Base-by-base conservation (phyloP, 2,888 invertebrate genomes). In the Athalia rosae region DNA sequence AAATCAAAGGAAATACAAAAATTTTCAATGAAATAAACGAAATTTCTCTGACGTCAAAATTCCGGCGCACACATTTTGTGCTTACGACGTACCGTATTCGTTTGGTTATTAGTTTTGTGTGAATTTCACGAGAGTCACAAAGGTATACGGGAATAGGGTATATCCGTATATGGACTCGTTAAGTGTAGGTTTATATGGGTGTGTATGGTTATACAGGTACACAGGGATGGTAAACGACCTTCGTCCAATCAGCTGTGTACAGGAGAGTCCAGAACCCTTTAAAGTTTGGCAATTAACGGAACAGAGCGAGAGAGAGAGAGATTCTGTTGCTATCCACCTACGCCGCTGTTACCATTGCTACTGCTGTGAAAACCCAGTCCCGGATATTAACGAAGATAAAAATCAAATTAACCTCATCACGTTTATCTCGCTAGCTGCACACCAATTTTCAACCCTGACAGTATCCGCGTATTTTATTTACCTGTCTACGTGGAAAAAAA, bases 361-460 rank as follows among this genome's bases (percentile, higher is more conserved):
- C 28, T 28, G 28, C 28, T 28, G 28, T 28, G 28, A 62, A 76
- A 76, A 80, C 78, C 80, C 78, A 78, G 15, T 79, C 80, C 80
- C 81, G 85, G 84, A 83, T 85, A 86, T 85, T 84, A 84, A 82
- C 81, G 80, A 79, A 85, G 88, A 88, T 88, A 88, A 87, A 87
- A 88, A 87, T 88, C 87, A 88, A 88, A 88, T 88, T 88, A 88
- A 86, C 84, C 83, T 81, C 82, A 81, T 28, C 83, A 81, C 62
- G 58, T 58, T 53, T 61, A 67, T 66, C 41, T 77, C 9, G 79
- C 41, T 64, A 77, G 78, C 85, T 28, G 28, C 28, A 28, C 28
- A 28, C 28, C 28, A 28, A 83, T 85, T 85, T 80, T 83, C 84
- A 84, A 85, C 84, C 79, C 85, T 85, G 62, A 56, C 59, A 79